A percentile compares a stretch with the other conserved stretches of the same genome.
Evolutionary conservation across 2,888 invertebrate genomes (phyloP).

Genomic region (Operophtera brumata): DNA sequence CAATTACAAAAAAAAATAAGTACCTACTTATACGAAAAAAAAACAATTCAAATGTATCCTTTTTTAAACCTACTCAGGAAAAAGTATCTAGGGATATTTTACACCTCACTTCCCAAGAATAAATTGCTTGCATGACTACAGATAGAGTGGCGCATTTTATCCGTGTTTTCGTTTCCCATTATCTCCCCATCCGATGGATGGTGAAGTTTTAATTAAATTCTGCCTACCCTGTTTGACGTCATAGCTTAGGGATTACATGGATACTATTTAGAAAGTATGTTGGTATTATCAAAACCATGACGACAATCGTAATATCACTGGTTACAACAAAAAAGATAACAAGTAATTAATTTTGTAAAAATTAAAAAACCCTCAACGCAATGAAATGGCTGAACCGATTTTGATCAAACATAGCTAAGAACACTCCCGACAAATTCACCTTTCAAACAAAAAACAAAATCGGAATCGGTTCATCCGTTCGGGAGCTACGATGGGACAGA

Average conservation of each 20-base stretch:
- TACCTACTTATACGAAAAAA: neutral
- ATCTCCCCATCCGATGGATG: conserved; percentile 13
- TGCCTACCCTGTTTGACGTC: conserved; percentile 13
- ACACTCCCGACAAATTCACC: no score
- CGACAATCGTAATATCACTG: neutral
- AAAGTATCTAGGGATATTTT: neutral
- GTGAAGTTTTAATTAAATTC: conserved; percentile 22
- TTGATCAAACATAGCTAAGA: no score
- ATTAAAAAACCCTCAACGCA: no score
- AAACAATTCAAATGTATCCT: neutral
- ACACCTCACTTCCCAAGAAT: conserved; percentile 3
- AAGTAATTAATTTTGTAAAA: no score
- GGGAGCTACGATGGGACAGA: no score
- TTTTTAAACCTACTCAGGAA: neutral
- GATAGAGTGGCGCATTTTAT: conserved; percentile 15
- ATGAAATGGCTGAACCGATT: no score
- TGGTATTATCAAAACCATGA: neutral
- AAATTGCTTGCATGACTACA: conserved; percentile 11
- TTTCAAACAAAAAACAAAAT: no score
- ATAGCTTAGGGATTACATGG: conserved; percentile 3
- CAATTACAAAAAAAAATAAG: no score
- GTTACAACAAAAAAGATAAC: neutral
- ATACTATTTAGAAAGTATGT: neutral
- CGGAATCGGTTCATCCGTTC: no score
- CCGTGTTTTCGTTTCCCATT: conserved; percentile 21